Evolutionary conservation across 1,140 invertebrate genomes (phyloP).

Genomic region (Cyclina sinensis): DNA sequence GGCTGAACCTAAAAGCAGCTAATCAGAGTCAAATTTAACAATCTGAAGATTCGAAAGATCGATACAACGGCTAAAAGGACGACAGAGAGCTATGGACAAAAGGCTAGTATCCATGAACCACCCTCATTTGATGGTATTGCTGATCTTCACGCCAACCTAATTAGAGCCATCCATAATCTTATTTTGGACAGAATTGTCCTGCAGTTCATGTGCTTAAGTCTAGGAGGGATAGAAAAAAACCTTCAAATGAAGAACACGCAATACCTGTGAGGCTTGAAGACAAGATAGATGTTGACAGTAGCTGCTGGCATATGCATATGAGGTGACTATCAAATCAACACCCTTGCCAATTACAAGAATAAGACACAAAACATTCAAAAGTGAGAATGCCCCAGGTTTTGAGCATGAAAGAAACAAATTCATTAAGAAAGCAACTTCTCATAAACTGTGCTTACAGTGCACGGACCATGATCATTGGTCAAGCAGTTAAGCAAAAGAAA

Average conservation of each 20-base stretch:
- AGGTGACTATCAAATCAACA: background rate
- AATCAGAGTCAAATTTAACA: too few species aligned
- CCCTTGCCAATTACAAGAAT: background rate
- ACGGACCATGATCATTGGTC: background rate
- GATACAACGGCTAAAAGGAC: too few species aligned
- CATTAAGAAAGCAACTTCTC: too few species aligned
- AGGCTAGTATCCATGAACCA: background rate
- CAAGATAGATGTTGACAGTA: background rate
- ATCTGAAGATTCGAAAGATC: too few species aligned
- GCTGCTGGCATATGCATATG: background rate
- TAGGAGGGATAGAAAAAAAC: background rate
- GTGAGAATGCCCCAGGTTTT: background rate
- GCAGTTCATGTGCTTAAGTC: conserved; percentile 11
- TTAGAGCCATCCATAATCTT: background rate
- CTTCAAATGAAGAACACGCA: too few species aligned
- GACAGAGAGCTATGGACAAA: background rate
- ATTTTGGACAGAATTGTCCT: too few species aligned
- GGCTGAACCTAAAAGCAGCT: too few species aligned
- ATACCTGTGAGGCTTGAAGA: too few species aligned
- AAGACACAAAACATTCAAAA: background rate
- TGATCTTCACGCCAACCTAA: background rate
- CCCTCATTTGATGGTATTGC: conserved; percentile 19
- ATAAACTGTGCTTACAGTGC: conserved; percentile 20
- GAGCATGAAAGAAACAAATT: too few species aligned
- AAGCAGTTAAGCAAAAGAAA: background rate